phyloP scores from a whole-genome alignment of 2,888 invertebrate genomes.

The Euclidia mi region DNA sequence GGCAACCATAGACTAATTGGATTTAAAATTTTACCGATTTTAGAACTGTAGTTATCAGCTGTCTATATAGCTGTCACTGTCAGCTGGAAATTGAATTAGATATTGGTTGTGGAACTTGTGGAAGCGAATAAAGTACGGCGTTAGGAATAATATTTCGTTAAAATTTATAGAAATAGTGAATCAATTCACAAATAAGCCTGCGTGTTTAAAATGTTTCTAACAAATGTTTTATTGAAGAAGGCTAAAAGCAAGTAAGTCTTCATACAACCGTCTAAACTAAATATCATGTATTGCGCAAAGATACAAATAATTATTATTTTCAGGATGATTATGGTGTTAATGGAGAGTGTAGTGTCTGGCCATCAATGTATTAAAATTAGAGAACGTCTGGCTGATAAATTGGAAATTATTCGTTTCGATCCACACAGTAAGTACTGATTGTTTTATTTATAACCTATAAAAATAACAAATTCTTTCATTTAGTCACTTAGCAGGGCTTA shows the following conservation, averaged over 20 bases:
- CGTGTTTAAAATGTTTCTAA: constrained; percentile 92
- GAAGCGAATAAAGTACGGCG: too few species aligned
- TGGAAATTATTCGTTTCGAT: constrained; percentile 94
- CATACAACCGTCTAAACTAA: neutral
- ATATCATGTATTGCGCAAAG: neutral
- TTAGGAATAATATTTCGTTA: too few species aligned
- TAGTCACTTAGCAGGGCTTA: too few species aligned
- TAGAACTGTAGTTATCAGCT: neutral
- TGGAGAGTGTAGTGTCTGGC: constrained; percentile 95
- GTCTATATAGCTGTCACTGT: neutral
- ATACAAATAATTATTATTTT: constrained; percentile 56
- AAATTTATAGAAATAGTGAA: too few species aligned
- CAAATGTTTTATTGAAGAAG: constrained; percentile 92
- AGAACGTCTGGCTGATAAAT: constrained; percentile 94
- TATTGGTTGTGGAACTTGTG: too few species aligned
- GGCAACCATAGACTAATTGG: too few species aligned
- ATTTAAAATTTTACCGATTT: too few species aligned
- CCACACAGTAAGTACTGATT: constrained; percentile 92
- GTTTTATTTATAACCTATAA: constrained; percentile 28
- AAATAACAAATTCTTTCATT: neutral
- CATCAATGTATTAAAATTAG: constrained; percentile 92
- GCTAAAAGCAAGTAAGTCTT: constrained; percentile 93
- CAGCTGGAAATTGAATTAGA: neutral
- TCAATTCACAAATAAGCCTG: too few species aligned
- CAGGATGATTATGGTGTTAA: constrained; percentile 93